Base-by-base conservation (phyloP, 2,797 vertebrate genomes). In the Tachyglossus aculeatus region DNA sequence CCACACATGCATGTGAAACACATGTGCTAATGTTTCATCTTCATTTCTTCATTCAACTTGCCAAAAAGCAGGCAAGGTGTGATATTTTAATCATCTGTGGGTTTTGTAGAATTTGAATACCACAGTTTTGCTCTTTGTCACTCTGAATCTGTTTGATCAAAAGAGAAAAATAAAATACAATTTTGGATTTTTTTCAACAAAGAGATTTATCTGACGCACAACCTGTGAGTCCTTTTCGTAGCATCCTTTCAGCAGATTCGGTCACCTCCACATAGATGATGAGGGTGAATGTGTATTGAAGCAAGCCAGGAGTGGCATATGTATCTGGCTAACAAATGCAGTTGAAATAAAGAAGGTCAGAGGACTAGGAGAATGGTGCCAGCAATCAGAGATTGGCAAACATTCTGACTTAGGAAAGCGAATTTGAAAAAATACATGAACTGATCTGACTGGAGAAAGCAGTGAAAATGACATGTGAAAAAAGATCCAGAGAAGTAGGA, bases 41-140 rank as follows among this genome's bases (percentile, higher is more conserved):
- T 82, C 64, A 19, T 64, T 81, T 90, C 52, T 70, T 80, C 40
- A 45, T 50, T 81, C 64, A 54, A 24, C 79, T 74, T 90, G 87
- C 87, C 88, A 86, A 70, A 73, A 84, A 77, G 66, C 64, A 76
- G 48, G 59, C 61, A 88, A 91, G 88, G 88, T 91, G 90, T 91
- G 87, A 91, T 86, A 86, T 88, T 90, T 88, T 86, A 90, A 86
- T 90, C 89, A 91, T 88, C 86, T 86, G 78, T 86, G 81, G n/a
- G 84, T 29, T 12, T 68, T 84, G 89, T 83, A 81, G 75, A 81
- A 85, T 81, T 85, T 73, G 66, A 63, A 55, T 38, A 41, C 70
- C 70, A 62, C 73, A 38, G 77, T 63, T 38, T 65, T 61, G 67
- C 52, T 54, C 24, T 58, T 70, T 25, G 12, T 18, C 60, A n/a